Evolutionary conservation across 2,888 invertebrate species (phyloP).

Genomic region (Carterocephalus palaemon): DNA sequence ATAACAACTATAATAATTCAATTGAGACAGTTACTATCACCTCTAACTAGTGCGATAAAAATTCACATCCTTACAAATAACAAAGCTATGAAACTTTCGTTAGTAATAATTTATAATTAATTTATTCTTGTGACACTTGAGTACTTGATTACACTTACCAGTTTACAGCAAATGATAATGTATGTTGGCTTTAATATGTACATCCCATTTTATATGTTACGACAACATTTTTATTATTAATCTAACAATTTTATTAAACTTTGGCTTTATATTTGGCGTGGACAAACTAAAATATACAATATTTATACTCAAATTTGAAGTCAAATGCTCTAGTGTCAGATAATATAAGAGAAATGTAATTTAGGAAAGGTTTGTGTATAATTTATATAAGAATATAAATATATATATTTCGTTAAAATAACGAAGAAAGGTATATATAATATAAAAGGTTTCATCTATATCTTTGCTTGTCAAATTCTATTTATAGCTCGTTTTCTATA

Average conservation of each 20-base stretch:
- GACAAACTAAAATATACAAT: constrained; percentile 38
- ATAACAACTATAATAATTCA: neutral
- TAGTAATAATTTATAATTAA: constrained; percentile 27
- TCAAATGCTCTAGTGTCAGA: constrained; percentile 53
- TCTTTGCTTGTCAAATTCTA: constrained; percentile 39
- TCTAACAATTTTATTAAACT: constrained; percentile 49
- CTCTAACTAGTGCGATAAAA: constrained; percentile 33
- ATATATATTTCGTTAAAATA: constrained; percentile 43
- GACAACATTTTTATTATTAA: constrained; percentile 29
- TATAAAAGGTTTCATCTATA: constrained; percentile 53
- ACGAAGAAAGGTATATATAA: constrained; percentile 46
- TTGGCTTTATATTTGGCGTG: constrained; percentile 73
- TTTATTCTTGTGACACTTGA: constrained; percentile 31
- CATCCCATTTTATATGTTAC: constrained; percentile 27
- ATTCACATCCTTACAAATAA: constrained; percentile 35
- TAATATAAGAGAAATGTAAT: constrained; percentile 41
- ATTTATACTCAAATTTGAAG: constrained; percentile 27
- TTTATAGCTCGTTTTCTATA: constrained; percentile 10
- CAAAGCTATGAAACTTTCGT: constrained; percentile 30
- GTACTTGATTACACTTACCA: constrained; percentile 52
- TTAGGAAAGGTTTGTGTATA: constrained; percentile 50
- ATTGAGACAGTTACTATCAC: constrained; percentile 25
- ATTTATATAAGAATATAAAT: constrained; percentile 58
- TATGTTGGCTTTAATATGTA: constrained; percentile 26
- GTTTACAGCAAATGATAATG: constrained; percentile 17